These are phyloP conservation scores for Gallinago nigripennis DNA, from an alignment of 2,797 vertebrate species.

Conservation along the genomic window DNA sequence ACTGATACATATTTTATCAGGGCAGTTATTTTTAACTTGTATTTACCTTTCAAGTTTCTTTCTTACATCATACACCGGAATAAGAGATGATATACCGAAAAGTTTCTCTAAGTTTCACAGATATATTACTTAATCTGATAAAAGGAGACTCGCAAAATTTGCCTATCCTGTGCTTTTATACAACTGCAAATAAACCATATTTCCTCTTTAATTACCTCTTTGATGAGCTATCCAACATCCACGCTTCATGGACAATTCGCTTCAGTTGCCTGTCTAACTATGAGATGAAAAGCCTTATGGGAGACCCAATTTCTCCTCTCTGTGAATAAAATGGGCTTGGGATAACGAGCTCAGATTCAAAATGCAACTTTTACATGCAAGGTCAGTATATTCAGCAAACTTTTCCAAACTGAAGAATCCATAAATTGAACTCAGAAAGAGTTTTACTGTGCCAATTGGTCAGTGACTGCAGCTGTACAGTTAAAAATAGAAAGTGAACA, in stretches of 20 bases:
- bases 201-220: background rate
- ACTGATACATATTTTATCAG: background rate
- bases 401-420: background rate
- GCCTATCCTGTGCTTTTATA: background rate
- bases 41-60: background rate
- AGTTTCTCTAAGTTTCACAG: background rate
- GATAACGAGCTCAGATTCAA: background rate
- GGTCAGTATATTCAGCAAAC: background rate
- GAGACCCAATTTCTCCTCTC: background rate
- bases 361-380: background rate
- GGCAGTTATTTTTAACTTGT: background rate
- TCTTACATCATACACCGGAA: background rate
- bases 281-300: background rate
- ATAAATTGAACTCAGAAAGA: background rate
- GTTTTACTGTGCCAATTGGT: background rate
- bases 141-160: background rate
- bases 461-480: background rate
- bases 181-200: background rate
- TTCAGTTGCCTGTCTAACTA: background rate
- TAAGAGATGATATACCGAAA: background rate
- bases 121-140: background rate
- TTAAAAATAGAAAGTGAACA: constrained; percentile 8
- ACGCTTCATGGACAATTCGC: background rate
- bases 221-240: background rate
- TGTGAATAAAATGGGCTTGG: background rate